Base-by-base conservation (phyloP, 1,140 invertebrate species). In the Drosophila serrata region DNA sequence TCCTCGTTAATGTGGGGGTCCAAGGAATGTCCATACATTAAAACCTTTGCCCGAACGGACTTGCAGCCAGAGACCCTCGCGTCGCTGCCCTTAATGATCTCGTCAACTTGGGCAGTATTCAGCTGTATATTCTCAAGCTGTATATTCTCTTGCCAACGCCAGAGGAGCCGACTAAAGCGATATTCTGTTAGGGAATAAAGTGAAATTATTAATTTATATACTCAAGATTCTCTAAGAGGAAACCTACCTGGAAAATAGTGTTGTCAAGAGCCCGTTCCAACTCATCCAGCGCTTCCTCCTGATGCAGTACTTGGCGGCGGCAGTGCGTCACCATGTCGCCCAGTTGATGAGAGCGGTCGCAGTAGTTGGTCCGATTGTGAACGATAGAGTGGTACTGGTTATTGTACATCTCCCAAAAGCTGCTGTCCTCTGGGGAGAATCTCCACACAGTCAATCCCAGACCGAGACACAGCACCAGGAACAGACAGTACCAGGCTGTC, bases 131-230 rank as follows among this genome's bases (percentile, higher is more conserved):
- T 22, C 31, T 53, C 49, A 15, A 37, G 8, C n/a, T n/a, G n/a
- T n/a, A n/a, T n/a, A n/a, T n/a, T n/a, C 61, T 64, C 56, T 64
- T 64, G 3, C 61, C 61, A 12, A 64, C 61, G 56, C 61, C 61
- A 24, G 61, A 64, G 27, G 61, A 42, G 2, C 61, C 61, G 15
- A 64, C 56, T 27, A 64, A 27, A 11, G 27, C 61, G 19, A 64
- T 64, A 19, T 15, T 33, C 61, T 64, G 19, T 2, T 11, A 15
- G 13, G 5, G 17, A 12, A 17, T 24, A 5, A 60, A 33, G 40
- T 3, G 4, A 5, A 17, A 35, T 24, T 17, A 60, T 15, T 19
- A 11, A 9, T 12, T 3, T 22, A n/a, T 11, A 11, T 11, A 37
- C 4, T 3, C 9, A 5, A 8, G 7, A 27, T 15, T 29, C 8